phyloP scores from a whole-genome alignment of 2,888 invertebrate species.

The Pandemis cinnamomeana region DNA sequence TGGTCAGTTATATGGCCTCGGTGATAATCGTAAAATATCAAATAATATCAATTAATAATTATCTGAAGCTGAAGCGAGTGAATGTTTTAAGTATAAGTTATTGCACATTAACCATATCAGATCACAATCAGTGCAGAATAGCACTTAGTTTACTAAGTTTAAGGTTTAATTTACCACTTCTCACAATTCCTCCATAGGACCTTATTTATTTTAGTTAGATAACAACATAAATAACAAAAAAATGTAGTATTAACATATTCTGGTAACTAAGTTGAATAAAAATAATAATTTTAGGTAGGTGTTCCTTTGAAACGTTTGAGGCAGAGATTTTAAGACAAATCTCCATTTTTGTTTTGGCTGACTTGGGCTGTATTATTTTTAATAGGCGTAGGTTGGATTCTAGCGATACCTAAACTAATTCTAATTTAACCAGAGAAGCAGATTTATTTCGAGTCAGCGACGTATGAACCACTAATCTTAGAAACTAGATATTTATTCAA shows the following conservation, averaged over 20 bases:
- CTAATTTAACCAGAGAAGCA: constrained; percentile 54
- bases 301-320: constrained; percentile 52
- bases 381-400: constrained; percentile 68
- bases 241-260: constrained; percentile 44
- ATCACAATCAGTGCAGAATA: constrained; percentile 61
- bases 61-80: constrained; percentile 42
- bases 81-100: constrained; percentile 44
- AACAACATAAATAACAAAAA: constrained; percentile 50
- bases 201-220: constrained; percentile 36
- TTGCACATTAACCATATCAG: constrained; percentile 52
- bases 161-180: constrained; percentile 49
- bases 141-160: constrained; percentile 55
- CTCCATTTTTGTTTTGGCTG: constrained; percentile 43
- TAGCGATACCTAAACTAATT: constrained; percentile 79
- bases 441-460: constrained; percentile 27
- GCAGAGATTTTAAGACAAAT: constrained; percentile 55
- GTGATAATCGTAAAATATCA: constrained; percentile 6
- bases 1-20: constrained; percentile 16
- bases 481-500: constrained; percentile 57
- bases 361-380: constrained; percentile 40
- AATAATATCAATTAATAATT: constrained; percentile 7
- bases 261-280: constrained; percentile 55
- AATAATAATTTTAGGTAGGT: constrained; percentile 43
- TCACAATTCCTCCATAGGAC: constrained; percentile 38
- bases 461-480: constrained; percentile 51